Conservation (phyloP, 2,888 invertebrate genomes). For the Cephus nigrinus region DNA sequence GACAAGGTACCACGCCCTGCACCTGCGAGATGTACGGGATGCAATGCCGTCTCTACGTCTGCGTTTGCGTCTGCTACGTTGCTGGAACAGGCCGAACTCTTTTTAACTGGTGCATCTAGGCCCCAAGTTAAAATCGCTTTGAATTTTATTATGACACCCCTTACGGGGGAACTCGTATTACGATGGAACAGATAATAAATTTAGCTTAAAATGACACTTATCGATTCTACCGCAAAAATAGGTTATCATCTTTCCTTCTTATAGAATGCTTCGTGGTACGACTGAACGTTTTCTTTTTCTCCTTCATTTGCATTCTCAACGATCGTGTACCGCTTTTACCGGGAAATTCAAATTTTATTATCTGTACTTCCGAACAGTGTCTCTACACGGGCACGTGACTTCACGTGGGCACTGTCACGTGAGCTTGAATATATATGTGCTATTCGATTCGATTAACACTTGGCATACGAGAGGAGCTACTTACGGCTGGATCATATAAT, state of each 20-base stretch:
- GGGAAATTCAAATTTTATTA: neutral
- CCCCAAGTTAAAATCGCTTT: neutral
- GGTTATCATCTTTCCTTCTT: neutral
- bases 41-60: constrained; percentile 31
- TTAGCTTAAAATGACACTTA: neutral
- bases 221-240: neutral
- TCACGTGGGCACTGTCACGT: neutral
- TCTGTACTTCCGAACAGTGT: neutral
- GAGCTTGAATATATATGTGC: neutral
- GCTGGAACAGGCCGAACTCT: neutral
- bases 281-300: neutral
- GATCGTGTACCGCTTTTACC: neutral
- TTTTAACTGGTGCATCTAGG: neutral
- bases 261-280: neutral
- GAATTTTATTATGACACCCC: neutral
- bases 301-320: neutral
- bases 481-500: neutral
- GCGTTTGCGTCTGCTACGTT: neutral
- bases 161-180: neutral
- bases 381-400: neutral
- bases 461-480: neutral
- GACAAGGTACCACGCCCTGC: constrained; percentile 65
- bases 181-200: neutral
- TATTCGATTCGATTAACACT: neutral
- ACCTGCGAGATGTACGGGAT: constrained; percentile 63